These are phyloP conservation scores for Chanos chanos DNA, from an alignment of 2,797 vertebrate genomes.

Conservation along the genomic window DNA sequence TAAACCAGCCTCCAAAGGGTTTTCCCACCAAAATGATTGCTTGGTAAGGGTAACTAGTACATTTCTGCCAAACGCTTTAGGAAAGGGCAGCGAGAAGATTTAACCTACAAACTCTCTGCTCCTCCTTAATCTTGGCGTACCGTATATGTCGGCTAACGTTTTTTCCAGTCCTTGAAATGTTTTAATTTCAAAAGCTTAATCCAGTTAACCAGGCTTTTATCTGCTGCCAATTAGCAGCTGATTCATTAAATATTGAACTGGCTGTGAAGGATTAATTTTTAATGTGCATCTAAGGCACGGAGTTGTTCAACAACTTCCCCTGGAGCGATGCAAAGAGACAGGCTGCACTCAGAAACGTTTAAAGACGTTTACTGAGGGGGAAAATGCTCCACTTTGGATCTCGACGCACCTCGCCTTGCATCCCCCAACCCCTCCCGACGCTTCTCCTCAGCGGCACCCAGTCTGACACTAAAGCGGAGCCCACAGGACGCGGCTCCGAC, in stretches of 20 bases:
- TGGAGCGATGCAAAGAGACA: conserved; percentile 28
- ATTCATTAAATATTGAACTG: conserved; percentile 51
- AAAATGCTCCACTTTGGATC: conserved; percentile 11
- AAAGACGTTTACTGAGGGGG: conserved; percentile 22
- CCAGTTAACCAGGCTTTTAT: conserved; percentile 51
- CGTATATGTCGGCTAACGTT: not conserved
- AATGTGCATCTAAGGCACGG: conserved; percentile 42
- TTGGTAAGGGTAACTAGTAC: too few relatives aligned
- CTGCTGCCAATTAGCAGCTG: conserved; percentile 48
- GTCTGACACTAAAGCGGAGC: too few relatives aligned
- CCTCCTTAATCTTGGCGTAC: not conserved
- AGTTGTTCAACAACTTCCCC: conserved; percentile 46
- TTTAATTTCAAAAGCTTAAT: conserved; percentile 51
- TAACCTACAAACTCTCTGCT: not conserved
- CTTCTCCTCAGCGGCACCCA: not conserved
- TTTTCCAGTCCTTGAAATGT: conserved; percentile 37
- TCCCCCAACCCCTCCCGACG: conserved; percentile 26
- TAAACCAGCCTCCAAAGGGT: too few relatives aligned
- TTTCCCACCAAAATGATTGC: too few relatives aligned
- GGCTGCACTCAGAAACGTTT: conserved; percentile 31
- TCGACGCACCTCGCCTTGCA: not conserved
- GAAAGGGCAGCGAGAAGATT: too few relatives aligned
- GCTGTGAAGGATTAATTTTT: conserved; percentile 47
- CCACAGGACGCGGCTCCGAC: too few relatives aligned
- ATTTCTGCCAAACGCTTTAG: too few relatives aligned